Base-by-base conservation (phyloP, 2,888 invertebrate genomes). In the Parelbella ahira region DNA sequence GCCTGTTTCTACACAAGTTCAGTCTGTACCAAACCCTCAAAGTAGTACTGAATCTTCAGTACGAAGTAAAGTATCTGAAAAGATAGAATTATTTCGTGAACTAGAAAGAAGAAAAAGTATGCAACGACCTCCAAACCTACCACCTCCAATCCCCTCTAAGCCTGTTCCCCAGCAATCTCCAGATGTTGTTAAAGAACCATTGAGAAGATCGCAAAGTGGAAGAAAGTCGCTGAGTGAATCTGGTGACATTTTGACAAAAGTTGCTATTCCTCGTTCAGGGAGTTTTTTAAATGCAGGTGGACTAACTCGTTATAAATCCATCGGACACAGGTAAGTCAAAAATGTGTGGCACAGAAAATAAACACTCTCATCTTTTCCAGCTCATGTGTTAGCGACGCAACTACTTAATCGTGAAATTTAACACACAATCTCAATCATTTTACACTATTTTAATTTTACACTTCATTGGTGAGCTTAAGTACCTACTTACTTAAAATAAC, bases 281-380 rank as follows among this genome's bases (percentile, higher is more conserved):
- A 96, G 95, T 70, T 96, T 96, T 67, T 88, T 96, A 25, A 95
- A 94, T 58, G 92, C 94, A 7, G 93, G 93, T 30, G 94, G 93
- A 43, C 82, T 93, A 37, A 92, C 93, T 3, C 89, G 93, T 58
- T 93, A 93, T 69, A 93, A 93, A 78, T 93, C 93, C 13, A 90
- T 90, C 62, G 86, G 89, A 57, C 90, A 90, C 58, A 91, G 92
- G 91, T 91, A 77, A 65, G 18, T 19, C 1, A 10, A 23, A 15
- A 24, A 5, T 1, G 4, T 11, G n/a, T n/a, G n/a, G n/a, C n/a
- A n/a, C n/a, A n/a, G n/a, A n/a, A n/a, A n/a, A n/a, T n/a, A n/a
- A n/a, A n/a, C n/a, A n/a, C n/a, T n/a, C n/a, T n/a, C n/a, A n/a
- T n/a, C n/a, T n/a, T n/a, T n/a, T n/a, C n/a, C 10, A 10, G 4